These are phyloP conservation scores for Andrena haemorrhoa DNA, from an alignment of 2,888 invertebrate species.

Conservation along the genomic window DNA sequence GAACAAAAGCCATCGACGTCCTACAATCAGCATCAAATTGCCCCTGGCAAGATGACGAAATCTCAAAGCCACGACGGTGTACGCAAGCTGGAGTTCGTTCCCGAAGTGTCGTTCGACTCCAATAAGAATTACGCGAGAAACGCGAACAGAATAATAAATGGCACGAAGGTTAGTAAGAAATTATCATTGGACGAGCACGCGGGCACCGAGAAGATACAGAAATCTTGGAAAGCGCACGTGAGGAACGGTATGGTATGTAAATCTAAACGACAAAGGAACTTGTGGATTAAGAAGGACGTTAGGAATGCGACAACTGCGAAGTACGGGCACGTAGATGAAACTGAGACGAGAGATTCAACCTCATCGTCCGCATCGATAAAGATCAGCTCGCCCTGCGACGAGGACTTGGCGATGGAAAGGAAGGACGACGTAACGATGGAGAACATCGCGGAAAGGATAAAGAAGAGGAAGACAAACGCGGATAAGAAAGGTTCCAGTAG, in stretches of 20 bases:
- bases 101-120: constrained; percentile 76
- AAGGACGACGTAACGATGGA: constrained; percentile 73
- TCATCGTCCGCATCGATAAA: constrained; percentile 49
- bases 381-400: constrained; percentile 26
- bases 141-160: constrained; percentile 77
- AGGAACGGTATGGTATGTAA: constrained; percentile 68
- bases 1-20: constrained; percentile 71
- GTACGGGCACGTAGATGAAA: constrained; percentile 51
- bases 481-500: constrained; percentile 54
- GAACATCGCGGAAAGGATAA: constrained; percentile 83
- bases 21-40: constrained; percentile 30
- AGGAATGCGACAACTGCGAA: constrained; percentile 33
- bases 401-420: constrained; percentile 34
- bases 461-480: constrained; percentile 76
- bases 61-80: constrained; percentile 66
- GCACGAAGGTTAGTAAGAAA: constrained; percentile 78
- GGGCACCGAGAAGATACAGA: constrained; percentile 59
- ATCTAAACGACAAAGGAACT: constrained; percentile 57
- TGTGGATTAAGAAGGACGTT: constrained; percentile 52
- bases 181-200: constrained; percentile 70
- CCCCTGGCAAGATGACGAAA: constrained; percentile 59
- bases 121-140: constrained; percentile 81
- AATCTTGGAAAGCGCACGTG: constrained; percentile 61
- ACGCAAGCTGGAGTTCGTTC: constrained; percentile 69
- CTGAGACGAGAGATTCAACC: constrained; percentile 43